These are phyloP conservation scores for Cyclophora albipunctata DNA, from an alignment of 2,888 invertebrate species.

Conservation along the genomic window DNA sequence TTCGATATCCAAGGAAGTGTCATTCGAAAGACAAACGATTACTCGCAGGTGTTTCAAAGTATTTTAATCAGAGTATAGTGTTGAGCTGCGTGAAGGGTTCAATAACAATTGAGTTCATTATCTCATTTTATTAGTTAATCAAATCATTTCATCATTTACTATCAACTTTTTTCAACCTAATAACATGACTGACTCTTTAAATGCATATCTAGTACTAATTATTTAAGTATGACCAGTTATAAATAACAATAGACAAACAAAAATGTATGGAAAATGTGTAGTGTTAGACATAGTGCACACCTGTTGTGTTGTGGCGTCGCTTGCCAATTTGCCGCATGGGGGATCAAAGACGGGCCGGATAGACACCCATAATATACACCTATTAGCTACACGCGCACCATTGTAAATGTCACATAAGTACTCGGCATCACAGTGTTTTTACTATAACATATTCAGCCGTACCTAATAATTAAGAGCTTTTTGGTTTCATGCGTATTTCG, in stretches of 20 bases:
- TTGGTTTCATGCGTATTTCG: no score
- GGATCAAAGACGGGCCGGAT: conserved; percentile 51
- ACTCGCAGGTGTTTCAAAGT: conserved; percentile 37
- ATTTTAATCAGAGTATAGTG: conserved; percentile 29
- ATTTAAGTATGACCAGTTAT: no score
- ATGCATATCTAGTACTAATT: no score
- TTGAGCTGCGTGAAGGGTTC: conserved; percentile 11
- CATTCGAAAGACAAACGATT: conserved; percentile 40
- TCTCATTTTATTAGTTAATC: no score
- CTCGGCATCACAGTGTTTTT: no score
- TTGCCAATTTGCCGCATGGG: conserved; percentile 57
- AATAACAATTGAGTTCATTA: no score
- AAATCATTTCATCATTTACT: no score
- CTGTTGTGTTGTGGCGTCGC: conserved; percentile 39
- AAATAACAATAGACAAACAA: no score
- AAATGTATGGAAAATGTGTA: conserved; percentile 19
- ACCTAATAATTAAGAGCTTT: no score
- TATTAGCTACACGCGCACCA: conserved; percentile 12
- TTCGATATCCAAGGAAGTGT: conserved; percentile 35
- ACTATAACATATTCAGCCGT: conserved; percentile 7
- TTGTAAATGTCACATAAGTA: conserved; percentile 17
- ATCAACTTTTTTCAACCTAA: no score
- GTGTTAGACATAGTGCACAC: conserved; percentile 42
- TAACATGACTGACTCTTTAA: no score
- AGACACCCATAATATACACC: conserved; percentile 7